Evolutionary conservation across 2,888 invertebrate species (phyloP), one percentile per base, ranked within the genome.

Genomic region (Apodemia arnacis): DNA sequence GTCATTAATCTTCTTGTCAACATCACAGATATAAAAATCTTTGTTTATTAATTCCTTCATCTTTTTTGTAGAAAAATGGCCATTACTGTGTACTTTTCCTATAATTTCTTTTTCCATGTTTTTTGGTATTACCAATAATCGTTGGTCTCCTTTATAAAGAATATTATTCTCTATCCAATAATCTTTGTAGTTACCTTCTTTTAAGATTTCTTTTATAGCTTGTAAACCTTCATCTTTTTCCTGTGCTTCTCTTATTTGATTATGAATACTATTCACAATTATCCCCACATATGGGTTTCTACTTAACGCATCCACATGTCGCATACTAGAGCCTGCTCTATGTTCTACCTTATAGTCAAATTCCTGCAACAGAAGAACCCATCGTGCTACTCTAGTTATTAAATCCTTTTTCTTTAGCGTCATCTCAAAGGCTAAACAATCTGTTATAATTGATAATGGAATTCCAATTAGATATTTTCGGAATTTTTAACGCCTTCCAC

Each of bases 61-160:
- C 54, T 44, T 84, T 49, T 75, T 75, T 18, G 27, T 49, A 44
- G 27, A 44, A 49, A 94, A 94, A 87, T 94, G 92, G 1, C 94
- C 94, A 73, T 85, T 91, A 0, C 49, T 18, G 72, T 95, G 93
- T 0, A 72, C 87, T 38, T 59, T 88, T 18, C 78, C 83, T 27
- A 93, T 81, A 1, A 95, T 85, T 41, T 90, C 89, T 11, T 54
- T 66, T 18, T 72, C 93, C 95, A 97, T 95, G 18, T 31, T 31
- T 49, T 90, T 94, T 0, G 96, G 96, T 38, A 96, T 93, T 0
- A 95, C 95, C 10, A 94, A 74, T 10, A 18, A 72, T 21, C 87
- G 88, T 24, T 92, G n/a, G 0, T 66, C 49, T 13, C 92, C 93
- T 79, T 94, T 94, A 63, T 88, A 93, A 0, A 95, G 11, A 38